These are phyloP conservation scores for Nibea coibor DNA, from an alignment of 2,113 vertebrate genomes.

Conservation along the genomic window DNA sequence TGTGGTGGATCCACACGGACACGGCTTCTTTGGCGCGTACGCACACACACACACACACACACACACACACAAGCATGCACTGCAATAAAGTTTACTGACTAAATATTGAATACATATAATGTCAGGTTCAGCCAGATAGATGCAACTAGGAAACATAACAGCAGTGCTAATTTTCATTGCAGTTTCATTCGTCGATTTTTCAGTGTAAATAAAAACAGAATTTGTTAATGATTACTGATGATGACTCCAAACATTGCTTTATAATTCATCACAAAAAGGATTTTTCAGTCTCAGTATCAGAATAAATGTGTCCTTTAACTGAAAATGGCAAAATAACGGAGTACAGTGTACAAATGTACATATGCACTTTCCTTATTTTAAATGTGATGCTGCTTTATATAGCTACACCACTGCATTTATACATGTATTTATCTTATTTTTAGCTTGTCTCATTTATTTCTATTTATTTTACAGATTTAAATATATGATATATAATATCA, in stretches of 20 bases:
- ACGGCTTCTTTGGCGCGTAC: not conserved
- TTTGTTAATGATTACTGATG: not conserved
- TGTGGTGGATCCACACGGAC: constrained; percentile 17
- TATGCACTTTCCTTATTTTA: not conserved
- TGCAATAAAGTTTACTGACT: not conserved
- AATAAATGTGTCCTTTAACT: not conserved
- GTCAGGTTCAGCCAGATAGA: not conserved
- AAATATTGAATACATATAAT: not conserved
- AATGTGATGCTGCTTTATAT: not conserved
- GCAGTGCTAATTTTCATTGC: not conserved
- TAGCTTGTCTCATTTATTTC: not conserved
- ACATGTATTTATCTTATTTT: not conserved
- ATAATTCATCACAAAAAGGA: not conserved
- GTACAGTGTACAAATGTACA: not conserved
- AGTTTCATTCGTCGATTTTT: not conserved
- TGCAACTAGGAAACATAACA: not conserved
- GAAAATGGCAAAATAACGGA: not conserved
- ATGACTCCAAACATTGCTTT: not conserved
- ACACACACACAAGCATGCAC: constrained; percentile 1
- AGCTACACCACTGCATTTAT: not conserved
- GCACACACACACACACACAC: not conserved
- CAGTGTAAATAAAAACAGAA: not conserved
- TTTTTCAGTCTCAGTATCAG: no score
- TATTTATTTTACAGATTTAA: not conserved
- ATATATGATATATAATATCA: not conserved